phyloP scores from a whole-genome alignment of 2,113 vertebrate genomes.

The Nestor notabilis region DNA sequence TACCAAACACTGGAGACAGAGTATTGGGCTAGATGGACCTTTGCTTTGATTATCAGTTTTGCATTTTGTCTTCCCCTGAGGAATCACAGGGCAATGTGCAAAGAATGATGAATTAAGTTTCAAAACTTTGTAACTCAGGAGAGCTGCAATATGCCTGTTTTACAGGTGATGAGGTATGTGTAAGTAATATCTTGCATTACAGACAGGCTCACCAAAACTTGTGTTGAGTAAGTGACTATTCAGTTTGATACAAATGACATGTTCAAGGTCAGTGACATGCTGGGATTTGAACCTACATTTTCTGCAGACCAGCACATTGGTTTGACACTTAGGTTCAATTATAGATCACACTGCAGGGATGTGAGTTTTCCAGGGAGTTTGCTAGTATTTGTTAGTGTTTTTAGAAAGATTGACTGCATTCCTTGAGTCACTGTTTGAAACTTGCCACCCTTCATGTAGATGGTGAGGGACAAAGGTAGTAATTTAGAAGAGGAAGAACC shows the following conservation, averaged over 20 bases:
- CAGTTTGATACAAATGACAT: not conserved
- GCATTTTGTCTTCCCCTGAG: not conserved
- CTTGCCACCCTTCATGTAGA: not conserved
- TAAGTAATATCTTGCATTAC: not conserved
- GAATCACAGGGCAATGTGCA: not conserved
- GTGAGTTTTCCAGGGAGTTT: not conserved
- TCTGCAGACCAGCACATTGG: not conserved
- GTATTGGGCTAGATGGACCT: not conserved
- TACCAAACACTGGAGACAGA: not conserved
- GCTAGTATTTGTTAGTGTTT: not conserved
- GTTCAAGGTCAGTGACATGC: not conserved
- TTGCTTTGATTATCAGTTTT: not conserved
- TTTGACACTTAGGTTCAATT: not conserved
- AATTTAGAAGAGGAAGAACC: not conserved
- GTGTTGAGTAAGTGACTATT: not conserved
- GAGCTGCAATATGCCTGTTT: not conserved
- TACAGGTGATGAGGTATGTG: not conserved
- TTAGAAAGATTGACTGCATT: not conserved
- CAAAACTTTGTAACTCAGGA: not conserved
- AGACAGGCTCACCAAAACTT: not conserved
- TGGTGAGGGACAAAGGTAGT: not conserved
- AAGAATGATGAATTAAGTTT: not conserved
- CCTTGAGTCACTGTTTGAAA: not conserved
- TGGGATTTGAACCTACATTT: not conserved
- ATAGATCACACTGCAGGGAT: not conserved